Evolutionary conservation across 2,113 vertebrate species (phyloP).

Genomic region (Syrmaticus mikado): DNA sequence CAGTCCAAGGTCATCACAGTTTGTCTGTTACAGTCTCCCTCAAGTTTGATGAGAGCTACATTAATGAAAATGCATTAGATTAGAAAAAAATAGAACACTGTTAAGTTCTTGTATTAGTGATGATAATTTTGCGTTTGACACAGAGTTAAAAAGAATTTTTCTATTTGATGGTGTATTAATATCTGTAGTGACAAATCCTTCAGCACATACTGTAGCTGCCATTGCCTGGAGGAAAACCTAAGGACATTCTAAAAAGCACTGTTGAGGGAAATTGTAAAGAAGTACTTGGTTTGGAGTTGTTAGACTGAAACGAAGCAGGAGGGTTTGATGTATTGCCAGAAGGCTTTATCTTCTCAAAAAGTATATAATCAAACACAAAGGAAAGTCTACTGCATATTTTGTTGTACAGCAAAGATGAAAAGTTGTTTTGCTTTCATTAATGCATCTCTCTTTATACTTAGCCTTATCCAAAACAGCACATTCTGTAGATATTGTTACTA

Average conservation of each 20-base stretch:
- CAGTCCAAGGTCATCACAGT: slow-evolving; percentile 54
- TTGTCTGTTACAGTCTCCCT: slow-evolving; percentile 34
- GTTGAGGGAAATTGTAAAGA: slow-evolving; percentile 50
- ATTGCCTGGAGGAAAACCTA: slow-evolving; percentile 74
- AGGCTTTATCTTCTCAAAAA: slow-evolving; percentile 65
- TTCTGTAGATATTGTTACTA: slow-evolving; percentile 26
- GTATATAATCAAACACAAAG: slow-evolving; percentile 66
- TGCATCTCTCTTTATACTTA: slow-evolving; percentile 30
- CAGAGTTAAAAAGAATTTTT: slow-evolving; percentile 61
- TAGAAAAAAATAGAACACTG: neutral
- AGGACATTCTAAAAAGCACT: slow-evolving; percentile 68
- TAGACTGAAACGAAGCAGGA: slow-evolving; percentile 61
- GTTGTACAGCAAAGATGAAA: slow-evolving; percentile 58
- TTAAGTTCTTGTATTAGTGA: slow-evolving; percentile 50
- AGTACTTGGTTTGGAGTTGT: slow-evolving; percentile 36
- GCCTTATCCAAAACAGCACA: slow-evolving; percentile 50
- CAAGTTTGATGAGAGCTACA: slow-evolving; percentile 32
- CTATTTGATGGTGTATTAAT: slow-evolving; percentile 61
- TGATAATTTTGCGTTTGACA: slow-evolving; percentile 66
- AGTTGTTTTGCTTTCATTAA: slow-evolving; percentile 68
- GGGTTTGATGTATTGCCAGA: slow-evolving; percentile 70
- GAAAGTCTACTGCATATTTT: slow-evolving; percentile 51
- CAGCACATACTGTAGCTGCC: slow-evolving; percentile 42
- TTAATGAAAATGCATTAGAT: slow-evolving; percentile 45
- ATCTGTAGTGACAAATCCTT: slow-evolving; percentile 62